Evolutionary conservation across 2,888 invertebrate species (phyloP).

Genomic region (Laothoe populi): DNA sequence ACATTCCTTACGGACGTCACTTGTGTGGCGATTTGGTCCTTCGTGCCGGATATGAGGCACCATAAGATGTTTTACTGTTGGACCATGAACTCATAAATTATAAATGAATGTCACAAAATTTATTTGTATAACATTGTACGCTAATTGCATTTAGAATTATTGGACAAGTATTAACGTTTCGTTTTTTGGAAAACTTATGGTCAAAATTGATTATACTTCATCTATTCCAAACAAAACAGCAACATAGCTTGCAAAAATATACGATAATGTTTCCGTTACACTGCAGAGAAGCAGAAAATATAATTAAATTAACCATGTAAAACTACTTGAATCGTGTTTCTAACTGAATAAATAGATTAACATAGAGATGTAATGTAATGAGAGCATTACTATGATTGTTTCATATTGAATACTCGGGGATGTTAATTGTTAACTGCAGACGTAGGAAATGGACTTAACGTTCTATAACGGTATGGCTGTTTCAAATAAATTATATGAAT

Average conservation of each 20-base stretch:
- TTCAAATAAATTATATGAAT: too few relatives aligned
- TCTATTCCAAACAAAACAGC: background rate
- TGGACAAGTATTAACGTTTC: conserved; percentile 13
- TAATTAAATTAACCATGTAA: conserved; percentile 5
- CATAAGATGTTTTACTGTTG: conserved; percentile 1
- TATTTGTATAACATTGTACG: conserved; percentile 1
- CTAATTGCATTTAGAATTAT: conserved; percentile 23
- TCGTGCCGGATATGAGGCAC: conserved; percentile 2
- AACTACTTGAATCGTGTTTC: background rate
- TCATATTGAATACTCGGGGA: conserved; percentile 6
- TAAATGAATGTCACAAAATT: background rate
- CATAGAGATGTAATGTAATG: too few relatives aligned
- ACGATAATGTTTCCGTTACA: background rate
- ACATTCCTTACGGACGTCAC: conserved; percentile 54
- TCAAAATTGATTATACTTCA: background rate
- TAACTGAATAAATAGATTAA: background rate
- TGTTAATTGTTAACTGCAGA: background rate
- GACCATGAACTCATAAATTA: background rate
- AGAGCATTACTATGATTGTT: conserved; percentile 7
- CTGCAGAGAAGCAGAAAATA: background rate
- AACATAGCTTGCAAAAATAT: background rate
- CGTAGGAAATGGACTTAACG: background rate
- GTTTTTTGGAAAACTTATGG: background rate
- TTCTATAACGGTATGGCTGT: too few relatives aligned
- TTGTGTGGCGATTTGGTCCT: background rate